Evolutionary conservation across 2,888 invertebrate species (phyloP), one percentile per base, ranked within the genome.

Genomic region (Tineola bisselliella): DNA sequence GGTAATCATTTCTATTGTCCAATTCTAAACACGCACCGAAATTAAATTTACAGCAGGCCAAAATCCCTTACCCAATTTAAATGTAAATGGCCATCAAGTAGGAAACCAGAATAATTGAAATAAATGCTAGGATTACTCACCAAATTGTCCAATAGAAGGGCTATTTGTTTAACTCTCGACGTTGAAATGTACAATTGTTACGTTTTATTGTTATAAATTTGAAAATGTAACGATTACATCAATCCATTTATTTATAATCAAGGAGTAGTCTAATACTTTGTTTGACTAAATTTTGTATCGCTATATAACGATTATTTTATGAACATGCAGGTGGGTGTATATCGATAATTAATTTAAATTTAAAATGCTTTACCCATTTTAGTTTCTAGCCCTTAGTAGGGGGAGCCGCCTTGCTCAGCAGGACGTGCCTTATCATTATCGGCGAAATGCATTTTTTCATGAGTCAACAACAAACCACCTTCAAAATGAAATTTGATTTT

Each of bases 71-170:
- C 68, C 65, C 69, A 67, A 69, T 71, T 70, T 70, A 66, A 69
- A 71, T 72, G 72, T 68, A 69, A 70, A 68, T 66, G 65, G 70
- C 71, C 70, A 73, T 75, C 72, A 78, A 77, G 75, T 72, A 76
- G 82, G 79, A 84, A 79, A 73, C 74, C 71, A 70, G 72, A 74
- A 80, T 87, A 86, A 87, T 86, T 86, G 84, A 84, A 84, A 87
- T 79, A 83, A 86, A 87, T 86, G 86, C 73, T 71, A 68, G 81
- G 83, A 82, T 87, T 86, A 84, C 81, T 83, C 81, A 74, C 84
- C 84, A 83, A 82, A 82, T 86, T 84, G 84, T 84, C 70, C 82
- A 86, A 86, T 86, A 81, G 82, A 84, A 83, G 69, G 74, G 80
- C 78, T 77, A 87, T 87, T 86, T 86, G 74, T 87, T 78, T 79